Conservation (phyloP, 2,888 invertebrate species). For the Yponomeuta sedellus region DNA sequence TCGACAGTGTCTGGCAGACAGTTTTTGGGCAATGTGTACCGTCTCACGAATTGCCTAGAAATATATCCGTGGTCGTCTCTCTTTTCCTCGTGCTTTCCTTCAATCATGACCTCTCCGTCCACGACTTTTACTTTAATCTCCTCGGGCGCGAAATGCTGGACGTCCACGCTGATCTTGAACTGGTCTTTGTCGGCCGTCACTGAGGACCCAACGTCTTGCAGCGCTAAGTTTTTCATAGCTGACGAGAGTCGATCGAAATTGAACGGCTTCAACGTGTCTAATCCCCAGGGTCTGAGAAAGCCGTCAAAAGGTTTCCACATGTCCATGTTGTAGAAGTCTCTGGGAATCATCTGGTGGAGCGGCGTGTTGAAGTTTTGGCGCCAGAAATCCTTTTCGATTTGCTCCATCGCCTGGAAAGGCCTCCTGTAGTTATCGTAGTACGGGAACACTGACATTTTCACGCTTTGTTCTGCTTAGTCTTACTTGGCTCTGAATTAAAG, state of each 20-base stretch:
- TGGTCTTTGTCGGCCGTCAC: constrained; percentile 70
- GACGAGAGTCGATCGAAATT: constrained; percentile 51
- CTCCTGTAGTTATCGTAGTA: constrained; percentile 44
- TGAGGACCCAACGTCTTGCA: constrained; percentile 56
- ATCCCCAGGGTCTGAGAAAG: constrained; percentile 32
- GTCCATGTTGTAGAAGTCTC: constrained; percentile 27
- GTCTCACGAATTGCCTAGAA: constrained; percentile 83
- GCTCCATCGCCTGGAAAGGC: constrained; percentile 53
- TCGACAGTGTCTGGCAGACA: constrained; percentile 83
- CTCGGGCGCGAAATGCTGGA: constrained; percentile 85
- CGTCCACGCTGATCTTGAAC: constrained; percentile 84
- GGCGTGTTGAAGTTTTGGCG: constrained; percentile 33
- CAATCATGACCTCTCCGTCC: constrained; percentile 80
- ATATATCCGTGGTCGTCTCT: constrained; percentile 84
- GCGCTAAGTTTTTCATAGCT: constrained; percentile 51
- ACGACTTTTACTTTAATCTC: constrained; percentile 86
- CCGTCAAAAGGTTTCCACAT: constrained; percentile 37
- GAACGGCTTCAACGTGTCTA: constrained; percentile 39
- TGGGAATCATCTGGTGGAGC: constrained; percentile 30
- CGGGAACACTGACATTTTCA: constrained; percentile 54
- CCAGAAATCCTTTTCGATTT: constrained; percentile 39
- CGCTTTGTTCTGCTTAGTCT: constrained; percentile 13
- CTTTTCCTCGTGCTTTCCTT: constrained; percentile 87
- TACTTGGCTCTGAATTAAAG: constrained; percentile 19
- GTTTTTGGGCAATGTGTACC: constrained; percentile 83